Base-by-base conservation (phyloP, 2,797 vertebrate genomes). In the Calcarius lapponicus region DNA sequence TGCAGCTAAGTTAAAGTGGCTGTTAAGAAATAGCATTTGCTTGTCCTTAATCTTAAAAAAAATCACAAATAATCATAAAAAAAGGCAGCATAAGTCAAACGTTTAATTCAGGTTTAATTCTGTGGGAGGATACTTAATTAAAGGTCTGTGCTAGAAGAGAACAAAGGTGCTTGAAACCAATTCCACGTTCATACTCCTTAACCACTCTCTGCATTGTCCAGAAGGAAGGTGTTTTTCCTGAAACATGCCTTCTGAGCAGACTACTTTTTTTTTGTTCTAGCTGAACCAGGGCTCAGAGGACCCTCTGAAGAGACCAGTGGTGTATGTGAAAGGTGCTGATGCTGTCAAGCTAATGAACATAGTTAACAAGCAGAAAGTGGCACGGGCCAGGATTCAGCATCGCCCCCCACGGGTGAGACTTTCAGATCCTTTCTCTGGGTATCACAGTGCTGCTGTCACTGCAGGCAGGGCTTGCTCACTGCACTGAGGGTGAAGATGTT, bases 361-460 rank as follows among this genome's bases (percentile, higher is more conserved):
- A 5, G 99, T 99, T 79, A 99, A 99, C 98, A 99, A 99, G 96
- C 99, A 99, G 98, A 99, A 99, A 95, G 99, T 99, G 88, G 99
- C 99, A 4, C 98, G 99, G 31, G 99, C 99, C 47, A 98, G 99
- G 93, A 99, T 99, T 86, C 99, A 99, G 94, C 99, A 99, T 97
- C 98, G 99, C 18, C 99, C 99, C 0, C 99, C 99, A 48, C 98
- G 99, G 98, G 99, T 99, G 98, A 99, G 99, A 58, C 79, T 72
- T 85, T 22, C 1, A 71, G 48, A 24, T 65, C 73, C 48, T 89
- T 86, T 80, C 38, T 79, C 58, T 86, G 51, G 84, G 17, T 60
- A 1, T 76, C 61, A 20, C n/a, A 4, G 60, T 17, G 73, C 36
- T 90, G 70, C 11, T 92, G 38, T 56, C n/a, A 8, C 26, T 92